A percentile compares a stretch with the other conserved stretches of the same genome.
Conservation (phyloP, 2,888 invertebrate genomes). For the Idaea dimidiata region DNA sequence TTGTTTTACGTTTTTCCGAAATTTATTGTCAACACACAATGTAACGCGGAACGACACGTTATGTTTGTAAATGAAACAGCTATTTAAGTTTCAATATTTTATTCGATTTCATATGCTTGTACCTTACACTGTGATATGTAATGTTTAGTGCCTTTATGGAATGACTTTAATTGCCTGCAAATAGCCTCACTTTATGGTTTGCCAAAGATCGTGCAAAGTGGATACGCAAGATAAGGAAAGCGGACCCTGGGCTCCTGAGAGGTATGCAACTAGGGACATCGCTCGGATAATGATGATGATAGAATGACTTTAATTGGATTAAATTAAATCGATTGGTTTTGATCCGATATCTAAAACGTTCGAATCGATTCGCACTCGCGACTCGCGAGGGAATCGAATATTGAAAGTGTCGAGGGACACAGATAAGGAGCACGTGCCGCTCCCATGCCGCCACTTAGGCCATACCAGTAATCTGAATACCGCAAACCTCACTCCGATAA, state of each 20-base stretch:
- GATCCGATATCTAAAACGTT: neutral
- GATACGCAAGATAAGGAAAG: no score
- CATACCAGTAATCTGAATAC: conserved; percentile 75
- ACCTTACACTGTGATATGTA: no score
- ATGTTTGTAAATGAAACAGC: neutral
- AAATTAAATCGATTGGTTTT: conserved; percentile 28
- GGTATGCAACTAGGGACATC: no score
- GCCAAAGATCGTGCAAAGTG: no score
- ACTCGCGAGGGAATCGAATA: conserved; percentile 71
- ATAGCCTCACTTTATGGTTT: no score
- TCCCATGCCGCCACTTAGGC: conserved; percentile 74
- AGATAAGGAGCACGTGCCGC: conserved; percentile 77
- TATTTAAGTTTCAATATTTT: neutral
- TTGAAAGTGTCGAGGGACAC: conserved; percentile 78
- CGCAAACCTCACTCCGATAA: conserved; percentile 78
- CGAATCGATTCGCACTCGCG: conserved; percentile 31
- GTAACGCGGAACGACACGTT: neutral
- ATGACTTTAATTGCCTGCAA: neutral
- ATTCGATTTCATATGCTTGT: no score
- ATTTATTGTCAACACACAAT: conserved; percentile 23
- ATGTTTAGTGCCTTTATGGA: no score
- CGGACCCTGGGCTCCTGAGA: no score
- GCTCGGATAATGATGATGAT: no score
- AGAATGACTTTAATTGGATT: neutral
- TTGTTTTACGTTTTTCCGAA: conserved; percentile 3